phyloP scores from a whole-genome alignment of 2,888 invertebrate genomes.

The Lathronympha strigana region DNA sequence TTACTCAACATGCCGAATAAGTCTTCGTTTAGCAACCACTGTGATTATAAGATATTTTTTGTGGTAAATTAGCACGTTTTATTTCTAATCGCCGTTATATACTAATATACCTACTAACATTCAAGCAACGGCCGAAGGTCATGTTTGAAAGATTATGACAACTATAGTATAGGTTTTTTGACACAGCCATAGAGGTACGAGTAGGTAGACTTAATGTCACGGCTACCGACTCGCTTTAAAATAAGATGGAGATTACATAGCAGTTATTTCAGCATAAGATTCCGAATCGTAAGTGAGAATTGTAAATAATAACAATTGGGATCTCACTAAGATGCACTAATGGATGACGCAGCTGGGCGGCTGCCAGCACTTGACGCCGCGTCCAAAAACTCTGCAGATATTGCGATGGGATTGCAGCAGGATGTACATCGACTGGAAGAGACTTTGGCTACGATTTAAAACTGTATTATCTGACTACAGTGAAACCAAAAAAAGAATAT shows the following conservation, averaged over 20 bases:
- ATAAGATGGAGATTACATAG: no score
- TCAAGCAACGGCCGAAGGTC: no score
- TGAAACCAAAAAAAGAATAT: no score
- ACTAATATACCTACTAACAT: no score
- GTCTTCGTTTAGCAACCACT: not conserved
- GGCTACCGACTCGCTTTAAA: no score
- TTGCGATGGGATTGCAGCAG: slow-evolving; percentile 38
- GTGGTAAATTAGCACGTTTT: not conserved
- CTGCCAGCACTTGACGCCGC: slow-evolving; percentile 57
- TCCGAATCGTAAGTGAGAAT: slow-evolving; percentile 1
- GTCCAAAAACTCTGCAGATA: slow-evolving; percentile 62
- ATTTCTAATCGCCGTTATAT: no score
- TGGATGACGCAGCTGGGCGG: slow-evolving; percentile 37
- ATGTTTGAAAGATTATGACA: no score
- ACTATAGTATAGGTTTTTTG: no score
- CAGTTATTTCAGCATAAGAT: not conserved
- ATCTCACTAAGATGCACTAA: slow-evolving; percentile 31
- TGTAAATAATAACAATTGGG: slow-evolving; percentile 33
- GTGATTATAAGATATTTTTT: not conserved
- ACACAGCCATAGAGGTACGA: no score
- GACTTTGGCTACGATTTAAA: not conserved
- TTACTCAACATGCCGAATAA: not conserved
- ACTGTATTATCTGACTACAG: no score
- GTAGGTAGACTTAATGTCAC: no score
- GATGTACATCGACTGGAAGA: slow-evolving; percentile 14